phyloP scores from a whole-genome alignment of 2,797 vertebrate species.

The Urosaurus nigricauda region DNA sequence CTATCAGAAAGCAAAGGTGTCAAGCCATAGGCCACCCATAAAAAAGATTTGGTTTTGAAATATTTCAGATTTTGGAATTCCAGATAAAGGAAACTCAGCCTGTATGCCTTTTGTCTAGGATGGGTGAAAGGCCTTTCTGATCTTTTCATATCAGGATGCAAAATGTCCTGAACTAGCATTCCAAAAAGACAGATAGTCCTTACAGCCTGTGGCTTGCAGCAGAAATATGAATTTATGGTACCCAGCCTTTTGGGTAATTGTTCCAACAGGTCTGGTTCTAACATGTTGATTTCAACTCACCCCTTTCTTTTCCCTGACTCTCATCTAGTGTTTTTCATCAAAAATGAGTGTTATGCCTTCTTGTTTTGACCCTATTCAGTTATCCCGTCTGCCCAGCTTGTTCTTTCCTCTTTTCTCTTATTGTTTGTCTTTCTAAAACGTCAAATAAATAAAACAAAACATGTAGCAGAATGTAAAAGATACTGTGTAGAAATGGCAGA shows the following conservation, averaged over 20 bases:
- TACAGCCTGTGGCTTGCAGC: neutral
- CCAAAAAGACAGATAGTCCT: neutral
- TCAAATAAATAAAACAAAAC: neutral
- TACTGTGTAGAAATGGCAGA: conserved; percentile 8
- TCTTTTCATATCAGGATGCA: neutral
- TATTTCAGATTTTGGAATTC: too few species aligned
- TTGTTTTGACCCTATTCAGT: neutral
- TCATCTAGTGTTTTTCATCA: neutral
- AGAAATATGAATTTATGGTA: neutral
- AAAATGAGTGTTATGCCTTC: neutral
- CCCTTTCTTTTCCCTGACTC: neutral
- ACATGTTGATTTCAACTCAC: neutral
- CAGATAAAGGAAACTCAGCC: too few species aligned
- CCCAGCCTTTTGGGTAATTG: neutral
- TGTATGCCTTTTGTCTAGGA: too few species aligned
- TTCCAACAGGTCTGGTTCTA: neutral
- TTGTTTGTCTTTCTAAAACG: neutral
- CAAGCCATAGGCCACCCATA: too few species aligned
- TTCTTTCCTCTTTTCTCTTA: neutral
- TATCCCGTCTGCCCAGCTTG: neutral
- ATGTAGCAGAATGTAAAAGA: conserved; percentile 14
- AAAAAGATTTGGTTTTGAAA: too few species aligned
- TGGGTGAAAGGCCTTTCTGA: neutral
- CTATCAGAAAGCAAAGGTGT: too few species aligned
- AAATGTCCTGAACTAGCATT: neutral